A percentile compares a stretch with the other conserved stretches of the same genome.
Evolutionary conservation across 2,888 invertebrate species (phyloP).

Genomic region (Blastobasis lacticolella): DNA sequence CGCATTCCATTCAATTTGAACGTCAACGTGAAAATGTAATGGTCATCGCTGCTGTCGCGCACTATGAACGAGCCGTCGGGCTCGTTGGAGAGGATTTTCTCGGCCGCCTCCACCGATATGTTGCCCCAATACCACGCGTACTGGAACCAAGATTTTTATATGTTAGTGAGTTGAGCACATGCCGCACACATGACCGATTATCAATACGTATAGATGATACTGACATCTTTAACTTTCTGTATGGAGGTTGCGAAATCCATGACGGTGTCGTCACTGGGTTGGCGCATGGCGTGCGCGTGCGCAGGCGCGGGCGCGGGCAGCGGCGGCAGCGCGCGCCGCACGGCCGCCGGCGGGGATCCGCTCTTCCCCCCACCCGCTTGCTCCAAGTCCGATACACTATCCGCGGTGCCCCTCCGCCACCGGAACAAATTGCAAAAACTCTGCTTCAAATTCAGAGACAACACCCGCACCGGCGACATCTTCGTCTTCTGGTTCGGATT

Average conservation of each 20-base stretch:
- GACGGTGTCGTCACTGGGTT: conserved; percentile 55
- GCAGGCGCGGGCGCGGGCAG: conserved; percentile 44
- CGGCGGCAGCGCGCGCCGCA: conserved; percentile 60
- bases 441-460: conserved; percentile 86
- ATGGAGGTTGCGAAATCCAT: conserved; percentile 93
- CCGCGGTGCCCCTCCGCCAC: conserved; percentile 61
- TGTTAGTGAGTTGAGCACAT: neutral
- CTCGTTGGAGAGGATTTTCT: conserved; percentile 91
- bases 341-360: conserved; percentile 50
- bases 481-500: conserved; percentile 63
- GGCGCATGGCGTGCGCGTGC: conserved; percentile 34
- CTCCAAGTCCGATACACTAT: conserved; percentile 41
- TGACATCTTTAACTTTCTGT: conserved; percentile 94
- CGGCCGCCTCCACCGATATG: conserved; percentile 91
- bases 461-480: conserved; percentile 78
- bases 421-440: conserved; percentile 90
- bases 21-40: conserved; percentile 94
- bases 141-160: conserved; percentile 58
- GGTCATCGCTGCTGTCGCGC: conserved; percentile 94
- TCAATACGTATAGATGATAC: conserved; percentile 37
- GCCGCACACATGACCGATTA: no score
- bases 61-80: conserved; percentile 96
- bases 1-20: conserved; percentile 94
- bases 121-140: conserved; percentile 98
- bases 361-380: conserved; percentile 29